These are phyloP conservation scores for Ruditapes philippinarum DNA, from an alignment of 1,140 invertebrate species.

Conservation along the genomic window DNA sequence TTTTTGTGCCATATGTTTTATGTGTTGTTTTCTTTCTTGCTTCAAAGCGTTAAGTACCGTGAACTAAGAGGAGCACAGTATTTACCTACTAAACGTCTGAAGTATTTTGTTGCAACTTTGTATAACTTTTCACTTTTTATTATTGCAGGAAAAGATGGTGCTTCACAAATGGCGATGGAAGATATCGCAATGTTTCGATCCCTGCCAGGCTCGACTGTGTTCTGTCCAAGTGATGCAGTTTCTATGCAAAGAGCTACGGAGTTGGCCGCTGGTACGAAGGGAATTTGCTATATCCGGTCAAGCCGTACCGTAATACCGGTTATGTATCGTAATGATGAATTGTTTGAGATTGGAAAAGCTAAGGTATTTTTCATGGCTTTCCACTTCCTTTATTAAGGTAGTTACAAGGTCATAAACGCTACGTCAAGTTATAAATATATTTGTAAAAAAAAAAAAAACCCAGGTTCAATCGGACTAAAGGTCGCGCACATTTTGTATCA, in stretches of 20 bases:
- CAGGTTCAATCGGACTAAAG: no score
- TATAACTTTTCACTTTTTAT: no score
- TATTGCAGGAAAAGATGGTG: conserved; percentile 96
- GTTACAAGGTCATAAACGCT: not conserved
- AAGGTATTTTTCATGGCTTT: conserved; percentile 81
- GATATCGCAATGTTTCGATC: conserved; percentile 98
- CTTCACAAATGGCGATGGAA: conserved; percentile 99
- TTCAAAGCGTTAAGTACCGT: no score
- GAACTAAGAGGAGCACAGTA: no score
- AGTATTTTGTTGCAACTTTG: no score
- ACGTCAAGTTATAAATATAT: not conserved
- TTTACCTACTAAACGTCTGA: no score
- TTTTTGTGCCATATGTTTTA: no score
- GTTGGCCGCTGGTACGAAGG: conserved; percentile 98
- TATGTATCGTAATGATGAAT: conserved; percentile 95
- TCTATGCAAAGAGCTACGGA: conserved; percentile 97
- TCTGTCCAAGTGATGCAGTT: conserved; percentile 99
- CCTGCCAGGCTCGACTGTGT: conserved; percentile 96
- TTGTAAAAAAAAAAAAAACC: no score
- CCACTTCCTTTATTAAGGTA: no score
- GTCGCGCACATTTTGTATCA: no score
- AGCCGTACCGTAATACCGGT: conserved; percentile 96
- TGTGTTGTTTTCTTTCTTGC: no score
- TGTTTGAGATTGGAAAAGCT: conserved; percentile 91
- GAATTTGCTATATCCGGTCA: conserved; percentile 98